These are phyloP conservation scores for Isichthys henryi DNA, from an alignment of 2,113 vertebrate species.

Conservation along the genomic window DNA sequence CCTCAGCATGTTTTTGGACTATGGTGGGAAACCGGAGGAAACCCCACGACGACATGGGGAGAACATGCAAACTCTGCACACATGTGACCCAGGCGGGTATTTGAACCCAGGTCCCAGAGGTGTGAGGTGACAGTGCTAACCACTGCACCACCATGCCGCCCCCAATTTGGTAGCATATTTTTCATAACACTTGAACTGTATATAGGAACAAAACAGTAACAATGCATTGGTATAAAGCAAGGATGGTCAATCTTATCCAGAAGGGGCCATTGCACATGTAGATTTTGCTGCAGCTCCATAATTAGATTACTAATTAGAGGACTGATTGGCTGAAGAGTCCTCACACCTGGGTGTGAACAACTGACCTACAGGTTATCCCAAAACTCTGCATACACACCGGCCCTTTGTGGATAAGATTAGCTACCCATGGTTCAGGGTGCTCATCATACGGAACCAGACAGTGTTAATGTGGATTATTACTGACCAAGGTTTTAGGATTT, in stretches of 20 bases:
- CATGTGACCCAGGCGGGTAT: too few species aligned
- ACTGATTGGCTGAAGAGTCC: not conserved
- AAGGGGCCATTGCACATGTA: not conserved
- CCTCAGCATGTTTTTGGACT: too few species aligned
- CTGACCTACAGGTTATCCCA: not conserved
- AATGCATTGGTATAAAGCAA: not conserved
- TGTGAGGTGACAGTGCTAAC: too few species aligned
- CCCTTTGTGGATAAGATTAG: not conserved
- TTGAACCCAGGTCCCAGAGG: too few species aligned
- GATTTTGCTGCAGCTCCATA: not conserved
- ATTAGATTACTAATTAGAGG: not conserved
- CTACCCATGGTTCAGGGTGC: not conserved
- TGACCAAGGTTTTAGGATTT: not conserved
- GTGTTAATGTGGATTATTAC: not conserved
- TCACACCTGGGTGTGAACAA: not conserved
- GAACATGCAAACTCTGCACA: too few species aligned
- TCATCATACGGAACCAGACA: not conserved
- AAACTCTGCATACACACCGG: not conserved
- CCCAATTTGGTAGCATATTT: not conserved
- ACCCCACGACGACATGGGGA: too few species aligned
- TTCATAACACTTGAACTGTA: not conserved
- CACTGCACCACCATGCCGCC: too few species aligned
- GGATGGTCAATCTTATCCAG: not conserved
- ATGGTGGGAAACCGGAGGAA: too few species aligned
- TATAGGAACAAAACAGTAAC: not conserved